These are phyloP conservation scores for Malacoraja senta DNA, from an alignment of 2,797 vertebrate genomes.

Conservation along the genomic window DNA sequence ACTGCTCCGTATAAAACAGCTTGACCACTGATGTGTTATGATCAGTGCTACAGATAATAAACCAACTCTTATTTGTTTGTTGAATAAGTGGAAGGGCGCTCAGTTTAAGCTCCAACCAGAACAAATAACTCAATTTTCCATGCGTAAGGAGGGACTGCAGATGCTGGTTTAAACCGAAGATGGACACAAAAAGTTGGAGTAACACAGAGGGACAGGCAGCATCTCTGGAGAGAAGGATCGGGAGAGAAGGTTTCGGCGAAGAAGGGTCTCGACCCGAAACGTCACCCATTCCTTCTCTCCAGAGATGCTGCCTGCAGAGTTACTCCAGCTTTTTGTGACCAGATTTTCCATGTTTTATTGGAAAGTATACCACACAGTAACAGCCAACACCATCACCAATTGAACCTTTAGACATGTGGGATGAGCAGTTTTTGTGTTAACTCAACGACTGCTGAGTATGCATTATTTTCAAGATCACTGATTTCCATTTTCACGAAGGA, in stretches of 20 bases:
- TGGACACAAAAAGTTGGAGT: too few relatives aligned
- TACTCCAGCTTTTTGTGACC: too few relatives aligned
- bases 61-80: not conserved
- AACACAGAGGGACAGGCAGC: too few relatives aligned
- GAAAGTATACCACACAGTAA: not conserved
- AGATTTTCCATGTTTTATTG: not conserved
- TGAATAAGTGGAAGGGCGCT: not conserved
- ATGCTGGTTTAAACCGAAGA: too few relatives aligned
- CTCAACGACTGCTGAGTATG: not conserved
- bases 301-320: too few relatives aligned
- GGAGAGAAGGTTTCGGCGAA: too few relatives aligned
- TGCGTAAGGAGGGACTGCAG: too few relatives aligned
- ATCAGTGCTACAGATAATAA: not conserved
- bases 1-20: not conserved
- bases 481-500: not conserved
- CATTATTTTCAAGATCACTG: not conserved
- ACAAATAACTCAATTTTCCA: not conserved
- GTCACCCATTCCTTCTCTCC: too few relatives aligned
- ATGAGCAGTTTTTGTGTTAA: not conserved
- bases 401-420: not conserved
- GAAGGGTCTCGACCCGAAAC: too few relatives aligned
- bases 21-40: not conserved
- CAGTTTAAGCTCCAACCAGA: not conserved
- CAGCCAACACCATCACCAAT: not conserved
- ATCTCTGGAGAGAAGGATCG: too few relatives aligned